Percentiles rank a stretch among this genome's conserved stretches.
Conservation (phyloP, 2,888 invertebrate genomes). For the Tiliacea citrago region DNA sequence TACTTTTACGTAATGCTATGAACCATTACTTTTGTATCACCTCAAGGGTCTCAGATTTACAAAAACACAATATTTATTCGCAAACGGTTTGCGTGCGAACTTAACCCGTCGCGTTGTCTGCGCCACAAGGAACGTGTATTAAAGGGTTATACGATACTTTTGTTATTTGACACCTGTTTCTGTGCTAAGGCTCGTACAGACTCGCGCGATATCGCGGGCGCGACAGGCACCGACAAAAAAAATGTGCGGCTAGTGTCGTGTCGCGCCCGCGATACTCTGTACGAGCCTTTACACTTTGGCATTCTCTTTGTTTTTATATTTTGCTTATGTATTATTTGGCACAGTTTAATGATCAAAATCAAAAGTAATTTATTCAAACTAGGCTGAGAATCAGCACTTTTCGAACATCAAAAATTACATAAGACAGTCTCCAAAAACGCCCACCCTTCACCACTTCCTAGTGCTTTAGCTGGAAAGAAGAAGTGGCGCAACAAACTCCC, state of each 20-base stretch:
- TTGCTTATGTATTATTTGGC: conserved; percentile 13
- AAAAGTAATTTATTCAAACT: too few relatives aligned
- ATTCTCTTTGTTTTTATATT: conserved; percentile 21
- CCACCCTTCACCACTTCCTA: too few relatives aligned
- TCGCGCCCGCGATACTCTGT: too few relatives aligned
- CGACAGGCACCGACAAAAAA: too few relatives aligned
- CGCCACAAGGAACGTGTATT: conserved; percentile 33
- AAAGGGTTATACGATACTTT: conserved; percentile 38
- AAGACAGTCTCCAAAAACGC: too few relatives aligned
- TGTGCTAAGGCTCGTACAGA: too few relatives aligned
- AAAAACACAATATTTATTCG: conserved; percentile 28
- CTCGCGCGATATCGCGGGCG: too few relatives aligned
- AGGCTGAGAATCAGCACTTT: too few relatives aligned
- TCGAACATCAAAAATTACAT: too few relatives aligned
- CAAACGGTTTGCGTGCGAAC: conserved; percentile 35
- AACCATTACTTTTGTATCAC: not conserved
- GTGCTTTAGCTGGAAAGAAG: too few relatives aligned
- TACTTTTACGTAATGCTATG: not conserved
- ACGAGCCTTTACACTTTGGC: conserved; percentile 16
- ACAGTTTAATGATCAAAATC: not conserved
- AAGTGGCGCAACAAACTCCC: too few relatives aligned
- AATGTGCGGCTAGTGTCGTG: too few relatives aligned
- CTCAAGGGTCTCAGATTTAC: not conserved
- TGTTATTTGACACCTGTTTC: conserved; percentile 45
- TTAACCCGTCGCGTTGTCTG: conserved; percentile 2